A percentile compares a stretch with the other conserved stretches of the same genome.
These are phyloP conservation scores for Semicossyphus pulcher DNA, from an alignment of 2,113 vertebrate genomes.

Conservation along the genomic window DNA sequence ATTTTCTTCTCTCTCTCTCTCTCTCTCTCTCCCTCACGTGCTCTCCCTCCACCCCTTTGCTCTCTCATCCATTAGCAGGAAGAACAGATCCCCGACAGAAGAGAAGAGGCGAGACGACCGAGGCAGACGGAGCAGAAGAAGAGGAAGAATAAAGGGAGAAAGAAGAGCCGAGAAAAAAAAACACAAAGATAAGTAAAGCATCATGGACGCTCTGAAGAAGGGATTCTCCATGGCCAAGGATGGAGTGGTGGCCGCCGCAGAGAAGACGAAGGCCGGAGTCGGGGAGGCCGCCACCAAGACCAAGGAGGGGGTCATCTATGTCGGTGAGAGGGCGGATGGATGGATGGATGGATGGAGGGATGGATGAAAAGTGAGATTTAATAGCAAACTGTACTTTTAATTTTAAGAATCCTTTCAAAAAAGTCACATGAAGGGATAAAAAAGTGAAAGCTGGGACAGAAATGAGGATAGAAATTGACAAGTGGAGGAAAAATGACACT, in stretches of 20 bases:
- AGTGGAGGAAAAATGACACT: background rate
- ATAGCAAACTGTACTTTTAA: background rate
- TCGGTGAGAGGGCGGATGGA: conserved; percentile 61
- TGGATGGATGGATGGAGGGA: background rate
- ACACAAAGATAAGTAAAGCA: conserved; percentile 8
- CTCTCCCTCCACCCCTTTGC: background rate
- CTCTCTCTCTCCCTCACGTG: conserved; percentile 29
- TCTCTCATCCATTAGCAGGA: conserved; percentile 47
- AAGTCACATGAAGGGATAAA: background rate
- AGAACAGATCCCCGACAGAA: conserved; percentile 42
- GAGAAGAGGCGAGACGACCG: conserved; percentile 24
- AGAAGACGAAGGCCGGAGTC: conserved; percentile 99
- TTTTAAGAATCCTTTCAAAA: background rate
- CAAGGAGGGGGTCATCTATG: conserved; percentile 97
- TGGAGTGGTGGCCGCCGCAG: conserved; percentile 96
- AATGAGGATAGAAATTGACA: background rate
- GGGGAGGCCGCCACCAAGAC: conserved; percentile 97
- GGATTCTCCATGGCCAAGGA: conserved; percentile 96
- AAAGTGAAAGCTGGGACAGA: background rate
- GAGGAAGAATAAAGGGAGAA: background rate
- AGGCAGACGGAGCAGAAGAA: conserved; percentile 31
- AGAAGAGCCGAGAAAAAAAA: background rate
- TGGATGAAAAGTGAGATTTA: background rate
- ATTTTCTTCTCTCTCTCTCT: background rate
- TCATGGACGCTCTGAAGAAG: conserved; percentile 98